Evolutionary conservation across 2,797 vertebrate species (phyloP).

Genomic region (Champsocephalus esox): DNA sequence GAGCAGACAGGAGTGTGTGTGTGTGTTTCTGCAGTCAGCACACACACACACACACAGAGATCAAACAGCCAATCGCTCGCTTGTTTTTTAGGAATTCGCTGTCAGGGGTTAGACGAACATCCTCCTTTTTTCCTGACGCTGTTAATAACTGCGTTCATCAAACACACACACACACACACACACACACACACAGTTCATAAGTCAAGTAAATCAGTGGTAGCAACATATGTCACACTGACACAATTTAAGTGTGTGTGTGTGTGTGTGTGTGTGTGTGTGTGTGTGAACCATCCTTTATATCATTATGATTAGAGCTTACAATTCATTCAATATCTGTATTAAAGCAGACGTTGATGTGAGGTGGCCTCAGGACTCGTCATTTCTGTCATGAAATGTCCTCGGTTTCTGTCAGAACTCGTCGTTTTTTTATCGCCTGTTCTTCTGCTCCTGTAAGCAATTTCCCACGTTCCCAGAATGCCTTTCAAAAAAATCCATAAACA

Average conservation of each 20-base stretch:
- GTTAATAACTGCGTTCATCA: not conserved
- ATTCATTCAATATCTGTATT: not conserved
- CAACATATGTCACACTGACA: constrained; percentile 47
- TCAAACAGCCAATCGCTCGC: constrained; percentile 23
- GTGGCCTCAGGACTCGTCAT: no score
- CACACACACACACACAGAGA: constrained; percentile 34
- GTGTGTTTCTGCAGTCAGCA: not conserved
- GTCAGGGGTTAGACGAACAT: constrained; percentile 12
- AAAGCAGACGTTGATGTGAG: no score
- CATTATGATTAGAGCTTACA: not conserved
- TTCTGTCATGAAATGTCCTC: no score
- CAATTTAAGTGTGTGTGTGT: constrained; percentile 37
- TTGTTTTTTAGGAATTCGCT: constrained; percentile 20
- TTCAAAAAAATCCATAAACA: constrained; percentile 15
- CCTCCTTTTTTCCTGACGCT: not conserved
- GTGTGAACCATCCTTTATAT: not conserved
- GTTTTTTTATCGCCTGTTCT: not conserved
- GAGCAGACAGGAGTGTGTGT: constrained; percentile 31
- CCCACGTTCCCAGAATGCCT: constrained; percentile 16
- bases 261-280: constrained; percentile 4
- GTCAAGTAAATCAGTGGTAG: constrained; percentile 16
- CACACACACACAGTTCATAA: not conserved
- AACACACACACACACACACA: not conserved
- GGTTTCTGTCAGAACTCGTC: not conserved
- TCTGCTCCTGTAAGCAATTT: not conserved